phyloP scores from a whole-genome alignment of 2,888 invertebrate species.

The Shargacucullia verbasci region DNA sequence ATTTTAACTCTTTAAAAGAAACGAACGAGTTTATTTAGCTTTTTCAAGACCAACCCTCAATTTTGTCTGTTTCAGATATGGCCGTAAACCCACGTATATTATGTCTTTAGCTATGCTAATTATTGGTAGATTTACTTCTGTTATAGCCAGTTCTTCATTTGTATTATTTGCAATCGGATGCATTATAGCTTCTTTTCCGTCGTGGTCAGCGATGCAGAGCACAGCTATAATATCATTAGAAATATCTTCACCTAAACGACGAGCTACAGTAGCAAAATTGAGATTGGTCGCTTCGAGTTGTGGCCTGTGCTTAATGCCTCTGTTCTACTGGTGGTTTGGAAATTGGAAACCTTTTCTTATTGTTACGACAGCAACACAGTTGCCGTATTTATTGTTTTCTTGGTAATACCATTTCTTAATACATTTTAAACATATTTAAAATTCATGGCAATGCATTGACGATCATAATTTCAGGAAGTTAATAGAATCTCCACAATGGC shows the following conservation, averaged over 20 bases:
- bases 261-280: slow-evolving; percentile 65
- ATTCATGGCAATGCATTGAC: no score
- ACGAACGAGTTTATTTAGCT: no score
- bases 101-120: slow-evolving; percentile 67
- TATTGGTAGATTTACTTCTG: slow-evolving; percentile 67
- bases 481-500: slow-evolving; percentile 91
- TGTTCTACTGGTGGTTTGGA: slow-evolving; percentile 74
- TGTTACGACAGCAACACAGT: slow-evolving; percentile 64
- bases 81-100: slow-evolving; percentile 71
- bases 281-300: slow-evolving; percentile 65
- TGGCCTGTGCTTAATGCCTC: slow-evolving; percentile 69
- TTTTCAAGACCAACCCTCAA: no score
- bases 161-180: slow-evolving; percentile 68
- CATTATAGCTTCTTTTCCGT: slow-evolving; percentile 68
- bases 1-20: no score
- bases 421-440: no score
- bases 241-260: slow-evolving; percentile 69
- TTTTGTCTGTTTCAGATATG: slow-evolving; percentile 68
- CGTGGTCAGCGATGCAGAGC: slow-evolving; percentile 72
- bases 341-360: slow-evolving; percentile 73
- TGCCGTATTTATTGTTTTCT: slow-evolving; percentile 70
- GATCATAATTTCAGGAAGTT: slow-evolving; percentile 79
- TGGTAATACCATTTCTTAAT: slow-evolving; percentile 60
- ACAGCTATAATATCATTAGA: slow-evolving; percentile 72
- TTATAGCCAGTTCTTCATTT: slow-evolving; percentile 67